phyloP scores from a whole-genome alignment of 92 coral and sea anemone genomes.

The Isaurus tuberculatus region DNA sequence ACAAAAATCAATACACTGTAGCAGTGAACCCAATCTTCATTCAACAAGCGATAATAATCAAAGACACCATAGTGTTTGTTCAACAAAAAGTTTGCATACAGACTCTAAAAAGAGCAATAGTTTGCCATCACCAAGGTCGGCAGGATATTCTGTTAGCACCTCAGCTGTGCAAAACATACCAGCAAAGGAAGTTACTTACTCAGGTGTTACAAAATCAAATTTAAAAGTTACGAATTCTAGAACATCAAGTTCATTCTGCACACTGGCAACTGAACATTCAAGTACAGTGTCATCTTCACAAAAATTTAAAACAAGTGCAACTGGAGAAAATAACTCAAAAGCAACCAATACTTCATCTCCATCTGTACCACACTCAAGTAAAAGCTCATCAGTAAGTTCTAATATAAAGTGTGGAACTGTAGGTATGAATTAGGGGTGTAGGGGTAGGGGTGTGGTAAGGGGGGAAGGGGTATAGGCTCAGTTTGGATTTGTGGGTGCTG shows the following conservation, averaged over 20 bases:
- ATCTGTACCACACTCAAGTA: not conserved
- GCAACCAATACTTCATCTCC: not conserved
- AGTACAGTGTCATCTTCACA: not conserved
- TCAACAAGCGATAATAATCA: not conserved
- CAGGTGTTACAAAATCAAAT: slow-evolving; percentile 62
- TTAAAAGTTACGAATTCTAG: slow-evolving; percentile 20
- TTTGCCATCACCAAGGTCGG: slow-evolving; percentile 21
- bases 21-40: slow-evolving; percentile 37
- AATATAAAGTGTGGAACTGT: not conserved
- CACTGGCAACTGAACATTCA: not conserved
- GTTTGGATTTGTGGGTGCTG: not conserved
- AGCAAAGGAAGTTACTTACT: slow-evolving; percentile 48
- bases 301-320: not conserved
- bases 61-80: slow-evolving; percentile 1
- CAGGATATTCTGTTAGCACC: not conserved
- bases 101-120: slow-evolving; percentile 29
- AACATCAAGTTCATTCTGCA: slow-evolving; percentile 8
- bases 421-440: not conserved
- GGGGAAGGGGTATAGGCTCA: not conserved
- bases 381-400: not conserved
- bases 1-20: slow-evolving; percentile 26
- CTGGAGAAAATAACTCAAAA: not conserved
- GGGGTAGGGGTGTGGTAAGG: not conserved
- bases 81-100: not conserved
- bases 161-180: slow-evolving; percentile 15